Evolutionary conservation across 1,140 invertebrate species (phyloP), one percentile per base, ranked within the genome.

Genomic region (Nasonia longicornis): DNA sequence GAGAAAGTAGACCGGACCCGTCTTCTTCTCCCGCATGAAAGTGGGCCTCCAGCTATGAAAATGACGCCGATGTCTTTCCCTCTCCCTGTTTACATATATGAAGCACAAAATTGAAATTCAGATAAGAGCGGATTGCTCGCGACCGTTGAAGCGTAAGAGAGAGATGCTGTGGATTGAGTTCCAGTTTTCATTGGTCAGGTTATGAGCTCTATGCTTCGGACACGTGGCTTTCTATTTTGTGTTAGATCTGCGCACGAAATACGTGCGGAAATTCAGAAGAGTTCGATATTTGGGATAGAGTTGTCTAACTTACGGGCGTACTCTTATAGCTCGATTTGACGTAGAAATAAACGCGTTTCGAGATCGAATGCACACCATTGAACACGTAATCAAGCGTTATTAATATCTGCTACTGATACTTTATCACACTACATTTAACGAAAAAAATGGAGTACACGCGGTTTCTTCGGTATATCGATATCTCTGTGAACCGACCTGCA

Each of bases 1-100:
- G 26, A 73, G 73, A 75, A 75, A 75, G 52, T 75, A 63, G 48
- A 75, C 73, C 73, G 73, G 26, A 75, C 48, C 7, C 38, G 20
- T 67, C 16, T 42, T 22, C 12, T 29, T 73, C 64, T 45, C 20
- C 64, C 35, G 63, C 58, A 76, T 10, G 58, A 66, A 76, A 76
- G 74, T 76, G 58, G 73, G 29, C 45, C 74, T 76, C 42, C 12
- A 58, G 29, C 16, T 3, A 58, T 63, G 48, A 75, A 75, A 63
- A 63, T 58, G 52, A 75, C 29, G 63, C 38, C 11, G 11, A 16
- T 67, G 66, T n/a, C 10, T 31, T 26, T 67, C 71, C 3, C 73
- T 31, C 48, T 75, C 11, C 26, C 73, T 35, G 12, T 63, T 48
- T 35, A 35, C n/a, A 3, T n/a, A 20, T 58, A 58, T 31, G 3